Evolutionary conservation across 2,113 vertebrate genomes (phyloP).

Genomic region (western clawed frog (Xenopus tropicalis)): DNA sequence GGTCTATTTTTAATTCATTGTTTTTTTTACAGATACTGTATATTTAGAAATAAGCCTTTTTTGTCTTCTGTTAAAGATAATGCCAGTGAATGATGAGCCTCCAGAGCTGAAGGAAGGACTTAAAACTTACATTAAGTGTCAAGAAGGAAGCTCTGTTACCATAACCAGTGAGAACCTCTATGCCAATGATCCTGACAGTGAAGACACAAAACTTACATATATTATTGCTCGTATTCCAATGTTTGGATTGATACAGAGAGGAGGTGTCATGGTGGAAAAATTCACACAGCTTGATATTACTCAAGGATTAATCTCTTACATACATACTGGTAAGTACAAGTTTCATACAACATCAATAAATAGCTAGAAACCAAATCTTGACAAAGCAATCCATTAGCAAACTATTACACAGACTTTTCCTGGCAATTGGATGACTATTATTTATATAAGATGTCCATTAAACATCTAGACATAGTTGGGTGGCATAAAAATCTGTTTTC

Average conservation of each 20-base stretch:
- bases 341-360: no score
- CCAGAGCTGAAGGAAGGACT: slow-evolving; percentile 56
- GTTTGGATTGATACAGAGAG: slow-evolving; percentile 56
- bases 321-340: slow-evolving; percentile 57
- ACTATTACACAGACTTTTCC: no score
- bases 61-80: slow-evolving; percentile 48
- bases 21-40: no score
- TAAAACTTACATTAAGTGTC: slow-evolving; percentile 52
- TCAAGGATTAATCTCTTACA: slow-evolving; percentile 61
- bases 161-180: slow-evolving; percentile 58
- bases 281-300: slow-evolving; percentile 67
- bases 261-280: slow-evolving; percentile 51
- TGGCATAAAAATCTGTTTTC: no score
- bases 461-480: no score
- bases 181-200: slow-evolving; percentile 63
- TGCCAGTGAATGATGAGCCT: slow-evolving; percentile 58
- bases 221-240: slow-evolving; percentile 54
- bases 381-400: no score
- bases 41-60: no score
- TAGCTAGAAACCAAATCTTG: no score
- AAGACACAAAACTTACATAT: slow-evolving; percentile 56
- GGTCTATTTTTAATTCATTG: no score
- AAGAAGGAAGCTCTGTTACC: slow-evolving; percentile 54
- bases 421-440: no score
- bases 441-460: no score